A percentile compares a stretch with the other conserved stretches of the same genome.
These are phyloP conservation scores for Clarias batrachus DNA, from an alignment of 2,113 vertebrate genomes.

Conservation along the genomic window DNA sequence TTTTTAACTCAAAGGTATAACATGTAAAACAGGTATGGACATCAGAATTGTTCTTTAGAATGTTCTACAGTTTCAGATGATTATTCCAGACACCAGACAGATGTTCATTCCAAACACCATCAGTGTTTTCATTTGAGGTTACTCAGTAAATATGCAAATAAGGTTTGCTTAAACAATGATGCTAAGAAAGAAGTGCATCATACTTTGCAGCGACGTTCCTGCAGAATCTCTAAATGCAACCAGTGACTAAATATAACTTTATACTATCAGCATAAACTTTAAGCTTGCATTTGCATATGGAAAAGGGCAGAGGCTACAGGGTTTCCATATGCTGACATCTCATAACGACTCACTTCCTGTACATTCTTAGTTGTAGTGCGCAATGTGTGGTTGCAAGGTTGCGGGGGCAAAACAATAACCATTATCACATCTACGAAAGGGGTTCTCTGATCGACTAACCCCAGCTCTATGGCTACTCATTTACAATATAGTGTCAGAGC, in stretches of 20 bases:
- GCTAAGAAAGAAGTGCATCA: neutral
- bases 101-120: neutral
- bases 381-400: slow-evolving; percentile 46
- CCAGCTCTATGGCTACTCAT: neutral
- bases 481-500: neutral
- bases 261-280: slow-evolving; percentile 19
- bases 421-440: neutral
- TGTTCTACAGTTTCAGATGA: neutral
- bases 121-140: neutral
- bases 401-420: slow-evolving; percentile 39
- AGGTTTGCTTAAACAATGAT: neutral
- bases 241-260: neutral
- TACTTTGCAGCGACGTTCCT: neutral
- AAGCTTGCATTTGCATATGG: slow-evolving; percentile 32
- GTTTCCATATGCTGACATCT: slow-evolving; percentile 50
- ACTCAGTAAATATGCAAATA: neutral
- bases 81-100: neutral
- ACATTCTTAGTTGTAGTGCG: slow-evolving; percentile 37
- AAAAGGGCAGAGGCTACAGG: slow-evolving; percentile 37
- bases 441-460: neutral
- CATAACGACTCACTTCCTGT: slow-evolving; percentile 53
- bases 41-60: neutral
- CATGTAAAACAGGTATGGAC: neutral
- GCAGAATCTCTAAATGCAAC: neutral
- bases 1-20: neutral